These are phyloP conservation scores for Hydractinia echinata DNA, from an alignment of 30 jellyfish, hydroid and myxozoan genomes.

Conservation along the genomic window DNA sequence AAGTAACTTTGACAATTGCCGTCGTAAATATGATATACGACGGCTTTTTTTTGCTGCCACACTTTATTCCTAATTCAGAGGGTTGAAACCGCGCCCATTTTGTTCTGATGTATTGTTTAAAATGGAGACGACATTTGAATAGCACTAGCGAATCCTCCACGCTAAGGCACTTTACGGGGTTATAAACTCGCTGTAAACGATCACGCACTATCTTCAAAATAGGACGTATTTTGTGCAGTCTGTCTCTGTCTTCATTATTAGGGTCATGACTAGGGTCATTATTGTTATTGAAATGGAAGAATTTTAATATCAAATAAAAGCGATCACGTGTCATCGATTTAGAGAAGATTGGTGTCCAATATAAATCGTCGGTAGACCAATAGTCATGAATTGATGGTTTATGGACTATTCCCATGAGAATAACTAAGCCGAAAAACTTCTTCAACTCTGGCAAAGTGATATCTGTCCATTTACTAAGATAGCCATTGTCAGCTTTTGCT, in stretches of 20 bases:
- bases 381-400: slow-evolving; percentile 17
- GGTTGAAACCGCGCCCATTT: no score
- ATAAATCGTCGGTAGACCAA: slow-evolving; percentile 9
- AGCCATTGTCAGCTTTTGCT: no score
- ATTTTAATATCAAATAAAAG: neutral
- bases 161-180: slow-evolving; percentile 12
- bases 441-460: neutral
- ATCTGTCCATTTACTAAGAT: slow-evolving; percentile 1
- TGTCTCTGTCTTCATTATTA: slow-evolving; percentile 23
- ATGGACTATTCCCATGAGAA: slow-evolving; percentile 27
- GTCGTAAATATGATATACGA: neutral
- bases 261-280: slow-evolving; percentile 22
- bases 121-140: slow-evolving; percentile 22
- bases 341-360: slow-evolving; percentile 28
- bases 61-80: no score
- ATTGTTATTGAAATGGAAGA: slow-evolving; percentile 16
- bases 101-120: slow-evolving; percentile 21
- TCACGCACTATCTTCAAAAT: slow-evolving; percentile 12
- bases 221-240: slow-evolving; percentile 34
- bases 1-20: no score
- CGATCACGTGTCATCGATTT: neutral
- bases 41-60: no score
- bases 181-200: slow-evolving; percentile 4
- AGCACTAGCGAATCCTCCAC: slow-evolving; percentile 32
- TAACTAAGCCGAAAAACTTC: slow-evolving; percentile 4